These are phyloP conservation scores for Ia io DNA, from an alignment of 2,113 vertebrate genomes.

Conservation along the genomic window DNA sequence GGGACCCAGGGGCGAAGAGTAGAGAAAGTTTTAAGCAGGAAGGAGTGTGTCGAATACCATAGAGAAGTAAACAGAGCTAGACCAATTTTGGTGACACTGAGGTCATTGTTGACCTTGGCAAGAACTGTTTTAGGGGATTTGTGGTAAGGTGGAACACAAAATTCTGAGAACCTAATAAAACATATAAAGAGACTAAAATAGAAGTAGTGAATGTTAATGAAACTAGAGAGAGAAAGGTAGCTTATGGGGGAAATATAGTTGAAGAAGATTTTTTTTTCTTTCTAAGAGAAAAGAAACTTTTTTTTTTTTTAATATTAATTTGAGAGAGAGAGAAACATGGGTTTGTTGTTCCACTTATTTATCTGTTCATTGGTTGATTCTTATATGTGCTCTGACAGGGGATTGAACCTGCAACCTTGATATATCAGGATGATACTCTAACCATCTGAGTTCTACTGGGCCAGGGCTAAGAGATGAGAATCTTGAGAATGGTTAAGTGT, in stretches of 20 bases:
- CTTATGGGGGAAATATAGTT: not conserved
- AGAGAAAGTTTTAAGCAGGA: not conserved
- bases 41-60: not conserved
- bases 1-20: too few relatives aligned
- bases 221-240: not conserved
- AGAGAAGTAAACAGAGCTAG: not conserved
- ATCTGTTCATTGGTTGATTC: not conserved
- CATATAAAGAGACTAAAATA: not conserved
- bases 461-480: not conserved
- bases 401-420: not conserved
- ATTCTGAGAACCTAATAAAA: not conserved
- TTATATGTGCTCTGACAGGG: not conserved
- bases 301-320: not conserved
- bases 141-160: not conserved
- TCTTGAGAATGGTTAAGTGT: conserved; percentile 23
- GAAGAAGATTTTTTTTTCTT: not conserved
- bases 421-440: not conserved
- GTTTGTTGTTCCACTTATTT: not conserved
- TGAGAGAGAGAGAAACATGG: not conserved
- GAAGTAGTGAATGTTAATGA: not conserved
- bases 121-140: not conserved
- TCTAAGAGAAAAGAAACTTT: not conserved
- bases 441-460: not conserved
- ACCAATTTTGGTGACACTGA: not conserved
- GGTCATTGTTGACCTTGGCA: not conserved